Percentiles rank a stretch among this genome's conserved stretches.
These are phyloP conservation scores for Trilocha varians DNA, from an alignment of 2,888 invertebrate species.

Conservation along the genomic window DNA sequence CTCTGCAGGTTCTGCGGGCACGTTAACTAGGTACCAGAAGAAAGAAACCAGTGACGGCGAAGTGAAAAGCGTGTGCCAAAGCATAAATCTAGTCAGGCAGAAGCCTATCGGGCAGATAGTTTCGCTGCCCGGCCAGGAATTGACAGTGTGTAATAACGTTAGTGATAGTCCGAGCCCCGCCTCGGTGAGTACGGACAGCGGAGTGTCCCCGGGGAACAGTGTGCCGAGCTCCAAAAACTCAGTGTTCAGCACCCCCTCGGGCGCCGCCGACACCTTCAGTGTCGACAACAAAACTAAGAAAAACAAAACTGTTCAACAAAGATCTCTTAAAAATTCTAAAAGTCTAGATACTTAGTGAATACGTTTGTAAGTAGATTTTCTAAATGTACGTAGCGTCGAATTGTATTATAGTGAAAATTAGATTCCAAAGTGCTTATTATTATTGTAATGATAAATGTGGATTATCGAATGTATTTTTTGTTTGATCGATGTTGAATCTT, in stretches of 20 bases:
- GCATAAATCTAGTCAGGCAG: conserved; percentile 66
- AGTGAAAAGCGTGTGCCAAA: conserved; percentile 65
- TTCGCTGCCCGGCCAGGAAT: conserved; percentile 56
- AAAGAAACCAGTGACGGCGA: conserved; percentile 45
- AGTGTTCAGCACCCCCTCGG: conserved; percentile 40
- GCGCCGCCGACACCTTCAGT: conserved; percentile 32
- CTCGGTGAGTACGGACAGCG: conserved; percentile 60
- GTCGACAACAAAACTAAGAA: conserved; percentile 51
- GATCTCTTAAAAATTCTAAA: conserved; percentile 65
- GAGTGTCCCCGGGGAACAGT: conserved; percentile 60
- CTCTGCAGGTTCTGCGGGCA: conserved; percentile 65
- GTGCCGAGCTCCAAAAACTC: conserved; percentile 55
- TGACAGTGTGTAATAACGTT: conserved; percentile 58
- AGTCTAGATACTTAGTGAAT: conserved; percentile 62
- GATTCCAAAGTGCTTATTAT: conserved; percentile 63
- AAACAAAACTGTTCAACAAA: conserved; percentile 40
- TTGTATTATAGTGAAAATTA: conserved; percentile 50
- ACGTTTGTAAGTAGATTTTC: conserved; percentile 70
- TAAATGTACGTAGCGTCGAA: conserved; percentile 62
- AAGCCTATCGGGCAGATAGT: conserved; percentile 69
- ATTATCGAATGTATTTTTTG: conserved; percentile 32
- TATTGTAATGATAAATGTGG: conserved; percentile 33
- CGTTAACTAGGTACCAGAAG: conserved; percentile 59
- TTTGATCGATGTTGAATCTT: conserved; percentile 44
- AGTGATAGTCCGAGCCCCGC: conserved; percentile 62